These are phyloP conservation scores for Xenopus laevis DNA, from an alignment of 2,113 vertebrate genomes.

Conservation along the genomic window DNA sequence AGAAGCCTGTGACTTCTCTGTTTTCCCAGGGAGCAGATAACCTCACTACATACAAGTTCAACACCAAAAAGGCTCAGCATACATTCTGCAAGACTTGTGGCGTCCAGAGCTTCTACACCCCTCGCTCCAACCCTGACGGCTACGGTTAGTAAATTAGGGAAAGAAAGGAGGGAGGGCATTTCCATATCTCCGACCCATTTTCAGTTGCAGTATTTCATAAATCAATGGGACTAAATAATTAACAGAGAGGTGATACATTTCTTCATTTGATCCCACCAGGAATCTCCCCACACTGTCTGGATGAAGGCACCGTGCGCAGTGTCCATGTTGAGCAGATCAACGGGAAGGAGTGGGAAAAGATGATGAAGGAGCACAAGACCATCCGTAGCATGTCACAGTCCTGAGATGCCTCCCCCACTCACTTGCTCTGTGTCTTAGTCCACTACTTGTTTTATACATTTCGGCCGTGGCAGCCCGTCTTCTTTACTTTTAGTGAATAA, in stretches of 20 bases:
- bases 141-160: conserved; percentile 69
- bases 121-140: conserved; percentile 90
- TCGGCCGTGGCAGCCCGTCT: conserved; percentile 23
- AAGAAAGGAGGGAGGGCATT: too few species aligned
- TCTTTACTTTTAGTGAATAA: conserved; percentile 30
- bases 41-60: conserved; percentile 88
- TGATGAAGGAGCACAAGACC: conserved; percentile 75
- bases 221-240: too few species aligned
- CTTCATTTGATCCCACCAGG: conserved; percentile 59
- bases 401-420: not conserved
- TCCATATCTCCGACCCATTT: too few species aligned
- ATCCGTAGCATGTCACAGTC: conserved; percentile 82
- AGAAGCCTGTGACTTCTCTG: conserved; percentile 7
- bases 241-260: not conserved
- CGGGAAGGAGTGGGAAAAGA: conserved; percentile 88
- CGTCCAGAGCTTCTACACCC: conserved; percentile 92
- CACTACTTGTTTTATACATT: conserved; percentile 32
- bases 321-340: conserved; percentile 78
- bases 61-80: conserved; percentile 84
- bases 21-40: conserved; percentile 76
- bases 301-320: conserved; percentile 79
- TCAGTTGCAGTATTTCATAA: too few species aligned
- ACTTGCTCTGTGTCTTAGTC: conserved; percentile 18
- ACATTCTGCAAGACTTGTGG: conserved; percentile 95
- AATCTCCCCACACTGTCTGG: conserved; percentile 86